These are phyloP conservation scores for Petrolisthes manimaculis DNA, from an alignment of 2,888 invertebrate genomes.

Conservation along the genomic window DNA sequence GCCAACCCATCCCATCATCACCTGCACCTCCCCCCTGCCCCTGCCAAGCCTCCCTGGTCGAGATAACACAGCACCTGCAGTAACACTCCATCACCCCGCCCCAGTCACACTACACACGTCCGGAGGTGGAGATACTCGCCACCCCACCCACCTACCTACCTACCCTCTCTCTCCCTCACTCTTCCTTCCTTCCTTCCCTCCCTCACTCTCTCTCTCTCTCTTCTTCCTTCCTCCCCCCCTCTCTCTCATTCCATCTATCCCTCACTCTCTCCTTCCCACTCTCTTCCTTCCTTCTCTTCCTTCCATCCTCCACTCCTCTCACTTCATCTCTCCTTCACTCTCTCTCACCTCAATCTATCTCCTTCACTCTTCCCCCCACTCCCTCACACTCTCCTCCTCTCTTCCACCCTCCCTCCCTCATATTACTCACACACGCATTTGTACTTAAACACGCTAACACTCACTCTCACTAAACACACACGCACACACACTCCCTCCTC, in stretches of 20 bases:
- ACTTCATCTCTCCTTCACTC: neutral
- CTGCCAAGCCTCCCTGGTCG: neutral
- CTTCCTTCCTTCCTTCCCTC: neutral
- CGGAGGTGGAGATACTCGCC: neutral
- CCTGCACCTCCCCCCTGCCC: neutral
- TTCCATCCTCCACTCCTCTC: neutral
- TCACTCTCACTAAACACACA: too few species aligned
- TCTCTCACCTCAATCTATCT: neutral
- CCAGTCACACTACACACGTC: neutral
- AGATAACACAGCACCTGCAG: neutral
- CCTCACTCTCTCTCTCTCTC: neutral
- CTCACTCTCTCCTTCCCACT: neutral
- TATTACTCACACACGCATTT: too few species aligned
- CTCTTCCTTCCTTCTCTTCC: neutral
- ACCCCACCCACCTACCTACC: neutral
- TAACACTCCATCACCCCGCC: neutral
- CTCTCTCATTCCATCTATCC: neutral
- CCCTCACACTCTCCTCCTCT: neutral
- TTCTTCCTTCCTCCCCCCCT: neutral
- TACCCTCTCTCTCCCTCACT: constrained; percentile 13
- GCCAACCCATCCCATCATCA: neutral
- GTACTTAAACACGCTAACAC: too few species aligned
- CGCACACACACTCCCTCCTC: too few species aligned
- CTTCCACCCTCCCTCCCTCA: neutral
- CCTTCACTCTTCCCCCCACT: neutral